Base-by-base conservation (phyloP, 2,888 invertebrate genomes). In the Oligia latruncula region DNA sequence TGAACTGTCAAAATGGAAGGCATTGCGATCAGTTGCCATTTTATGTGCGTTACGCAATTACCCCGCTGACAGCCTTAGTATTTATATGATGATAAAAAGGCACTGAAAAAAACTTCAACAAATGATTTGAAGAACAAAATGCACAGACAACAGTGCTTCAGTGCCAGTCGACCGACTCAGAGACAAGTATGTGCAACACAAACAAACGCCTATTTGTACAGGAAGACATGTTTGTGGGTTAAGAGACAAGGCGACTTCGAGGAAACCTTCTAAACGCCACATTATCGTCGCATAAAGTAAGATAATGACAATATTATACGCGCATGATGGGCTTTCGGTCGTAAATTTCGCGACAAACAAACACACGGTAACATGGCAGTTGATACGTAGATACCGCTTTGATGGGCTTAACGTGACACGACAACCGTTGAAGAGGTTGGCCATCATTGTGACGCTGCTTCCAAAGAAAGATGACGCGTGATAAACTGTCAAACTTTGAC, bases 391-490 rank as follows among this genome's bases (percentile, higher is more conserved):
- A 17, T 86, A 46, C 87, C 64, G 72, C 49, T 76, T 81, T 83
- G 75, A 87, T 88, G 80, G 78, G 35, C 55, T 74, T 86, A 88
- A 83, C 87, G 88, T 87, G 89, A 85, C 77, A 77, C 78, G 76
- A 60, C 46, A 43, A 64, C 73, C 74, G 75, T 79, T 82, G 40
- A 58, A 29, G 71, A 46, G 60, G 74, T 40, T 49, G 23, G 23
- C 74, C 4, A 23, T 58, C 8, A 58, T n/a, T 15, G 3, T 9
- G 11, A 20, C 5, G 29, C 15, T 46, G 9, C 23, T 43, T 73
- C 4, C 17, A 2, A 29, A 17, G 20, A 8, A 58, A 35, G 11
- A 17, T 23, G 35, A 17, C 43, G 15, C 5, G 20, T 23, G 15
- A 15, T 17, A 1, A 49, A 40, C 17, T n/a, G 6, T 17, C 49